A percentile compares a stretch with the other conserved stretches of the same genome.
Conservation (phyloP, 2,888 invertebrate genomes). For the Diaperis boleti region DNA sequence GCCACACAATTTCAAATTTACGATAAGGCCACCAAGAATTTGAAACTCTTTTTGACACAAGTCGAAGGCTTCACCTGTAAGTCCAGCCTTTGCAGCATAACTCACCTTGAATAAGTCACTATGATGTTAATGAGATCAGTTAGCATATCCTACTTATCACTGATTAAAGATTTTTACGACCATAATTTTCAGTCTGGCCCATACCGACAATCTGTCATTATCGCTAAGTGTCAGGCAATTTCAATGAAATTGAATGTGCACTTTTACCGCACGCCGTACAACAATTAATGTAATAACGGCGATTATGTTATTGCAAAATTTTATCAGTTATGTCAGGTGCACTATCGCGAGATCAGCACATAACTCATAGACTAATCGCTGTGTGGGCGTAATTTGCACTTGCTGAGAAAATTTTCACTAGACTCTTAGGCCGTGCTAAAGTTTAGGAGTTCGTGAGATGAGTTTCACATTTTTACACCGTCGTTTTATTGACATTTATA, state of each 20-base stretch:
- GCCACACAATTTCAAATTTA: too few relatives aligned
- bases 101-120: too few relatives aligned
- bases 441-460: conserved; percentile 1
- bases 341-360: conserved; percentile 22
- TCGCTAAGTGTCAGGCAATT: too few relatives aligned
- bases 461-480: conserved; percentile 3
- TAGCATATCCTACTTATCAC: too few relatives aligned
- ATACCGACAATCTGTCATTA: too few relatives aligned
- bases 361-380: conserved; percentile 28
- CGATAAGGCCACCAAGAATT: too few relatives aligned
- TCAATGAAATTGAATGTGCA: conserved; percentile 9
- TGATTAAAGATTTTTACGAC: too few relatives aligned
- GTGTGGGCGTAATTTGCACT: conserved; percentile 38
- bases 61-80: too few relatives aligned
- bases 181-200: too few relatives aligned
- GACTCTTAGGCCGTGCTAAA: background rate
- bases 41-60: too few relatives aligned
- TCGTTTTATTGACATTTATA: conserved; percentile 21
- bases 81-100: too few relatives aligned
- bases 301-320: conserved; percentile 35
- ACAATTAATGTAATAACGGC: conserved; percentile 31
- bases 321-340: conserved; percentile 33
- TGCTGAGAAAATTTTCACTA: conserved; percentile 20
- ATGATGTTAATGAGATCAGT: too few relatives aligned
- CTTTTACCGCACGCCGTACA: conserved; percentile 10